Base-by-base conservation (phyloP, 2,113 vertebrate species). In the Mirza zaza region DNA sequence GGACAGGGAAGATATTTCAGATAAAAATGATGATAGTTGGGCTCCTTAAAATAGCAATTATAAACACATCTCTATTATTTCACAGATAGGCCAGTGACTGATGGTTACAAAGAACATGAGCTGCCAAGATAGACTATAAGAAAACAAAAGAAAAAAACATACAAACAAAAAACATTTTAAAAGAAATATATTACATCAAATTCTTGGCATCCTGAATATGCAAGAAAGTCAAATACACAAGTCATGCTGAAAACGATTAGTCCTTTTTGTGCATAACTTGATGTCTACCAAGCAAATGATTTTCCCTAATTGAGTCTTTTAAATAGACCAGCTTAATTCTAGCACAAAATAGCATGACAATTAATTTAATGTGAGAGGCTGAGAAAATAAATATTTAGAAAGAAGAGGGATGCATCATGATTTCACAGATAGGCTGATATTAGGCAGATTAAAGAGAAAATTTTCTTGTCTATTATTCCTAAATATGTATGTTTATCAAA, bases 381-480 rank as follows among this genome's bases (percentile, higher is more conserved):
- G 55, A 91, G 39, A 20, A 86, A 95, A 68, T 57, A 82, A 75
- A 87, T 81, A 90, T 48, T 67, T 89, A 93, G 25, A 71, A 63
- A 80, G n/a, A 89, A 92, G 11, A 80, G 20, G n/a, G 10, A n/a
- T 67, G 45, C 36, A 39, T 65, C 36, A 93, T 39, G 25, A 86
- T 77, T 93, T 83, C 63, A 65, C 45, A 83, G 18, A 68, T 45
- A 14, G 3, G 29, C 50, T 87, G 34, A 82, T 12, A 73, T 15
- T 39, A 71, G 39, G 57, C 2, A 90, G 27, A 81, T 70, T 21
- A 84, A 65, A 77, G 3, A 87, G 10, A 87, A 93, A 34, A 63
- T 50, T 7, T 25, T 12, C 5, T 81, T 57, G 7, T 45, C 25
- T 52, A 42, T n/a, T 79, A 52, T 79, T 79, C 15, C 32, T 29